phyloP scores from a whole-genome alignment of 2,888 invertebrate genomes.

The Hirtodrosophila histrioides region DNA sequence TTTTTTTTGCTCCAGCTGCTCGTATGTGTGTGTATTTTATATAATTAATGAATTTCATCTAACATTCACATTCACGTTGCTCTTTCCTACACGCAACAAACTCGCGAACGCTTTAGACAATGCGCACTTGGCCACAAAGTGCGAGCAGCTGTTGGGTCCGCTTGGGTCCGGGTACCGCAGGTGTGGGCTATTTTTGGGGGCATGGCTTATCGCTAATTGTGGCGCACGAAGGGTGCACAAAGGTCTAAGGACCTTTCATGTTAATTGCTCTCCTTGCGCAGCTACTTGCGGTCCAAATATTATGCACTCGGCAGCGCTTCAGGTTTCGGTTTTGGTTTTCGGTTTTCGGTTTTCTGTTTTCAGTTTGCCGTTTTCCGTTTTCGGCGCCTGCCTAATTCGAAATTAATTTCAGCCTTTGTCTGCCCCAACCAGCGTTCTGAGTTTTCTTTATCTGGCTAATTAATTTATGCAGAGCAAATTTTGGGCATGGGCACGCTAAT shows the following conservation, averaged over 20 bases:
- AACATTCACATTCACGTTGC: not conserved
- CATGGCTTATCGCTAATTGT: constrained; percentile 72
- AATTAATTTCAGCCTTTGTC: constrained; percentile 67
- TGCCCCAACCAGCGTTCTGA: constrained; percentile 15
- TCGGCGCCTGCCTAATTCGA: constrained; percentile 63
- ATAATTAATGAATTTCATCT: too few relatives aligned
- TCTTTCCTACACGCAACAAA: not conserved
- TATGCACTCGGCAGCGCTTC: constrained; percentile 45
- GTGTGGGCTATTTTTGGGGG: constrained; percentile 27
- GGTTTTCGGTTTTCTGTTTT: constrained; percentile 19
- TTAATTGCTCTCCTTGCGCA: constrained; percentile 58
- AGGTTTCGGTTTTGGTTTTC: constrained; percentile 14
- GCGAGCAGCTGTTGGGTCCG: constrained; percentile 52
- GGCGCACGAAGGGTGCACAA: constrained; percentile 24
- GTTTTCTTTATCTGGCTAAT: constrained; percentile 63
- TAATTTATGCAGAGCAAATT: constrained; percentile 65
- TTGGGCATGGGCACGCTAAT: constrained; percentile 35
- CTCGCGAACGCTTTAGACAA: constrained; percentile 5
- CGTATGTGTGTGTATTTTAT: too few relatives aligned
- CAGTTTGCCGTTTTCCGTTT: constrained; percentile 45
- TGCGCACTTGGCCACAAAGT: constrained; percentile 20
- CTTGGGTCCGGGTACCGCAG: constrained; percentile 16
- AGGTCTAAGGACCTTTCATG: constrained; percentile 63
- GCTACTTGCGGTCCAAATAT: constrained; percentile 43
- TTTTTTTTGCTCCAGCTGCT: too few relatives aligned